These are phyloP conservation scores for Leucophenga montana DNA, from an alignment of 2,888 invertebrate genomes.

Conservation along the genomic window DNA sequence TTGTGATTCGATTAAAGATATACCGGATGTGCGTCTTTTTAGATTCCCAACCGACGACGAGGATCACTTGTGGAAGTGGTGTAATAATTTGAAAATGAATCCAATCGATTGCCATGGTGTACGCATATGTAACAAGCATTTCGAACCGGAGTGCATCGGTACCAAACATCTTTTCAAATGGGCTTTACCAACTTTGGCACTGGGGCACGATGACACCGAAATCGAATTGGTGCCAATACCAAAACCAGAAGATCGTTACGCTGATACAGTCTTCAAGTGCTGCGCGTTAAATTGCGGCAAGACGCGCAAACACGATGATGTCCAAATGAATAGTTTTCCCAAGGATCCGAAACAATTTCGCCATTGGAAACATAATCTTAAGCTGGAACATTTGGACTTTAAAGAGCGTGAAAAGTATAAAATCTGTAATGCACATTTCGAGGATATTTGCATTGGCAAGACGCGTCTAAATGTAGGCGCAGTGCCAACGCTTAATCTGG, in stretches of 20 bases:
- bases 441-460: constrained; percentile 66
- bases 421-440: constrained; percentile 68
- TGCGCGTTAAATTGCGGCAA: constrained; percentile 67
- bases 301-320: constrained; percentile 66
- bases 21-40: constrained; percentile 62
- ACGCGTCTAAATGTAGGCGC: constrained; percentile 61
- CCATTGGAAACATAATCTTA: constrained; percentile 65
- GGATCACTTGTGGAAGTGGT: constrained; percentile 67
- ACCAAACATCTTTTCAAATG: constrained; percentile 65
- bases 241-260: constrained; percentile 60
- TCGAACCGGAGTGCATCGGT: constrained; percentile 63
- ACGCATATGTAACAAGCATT: constrained; percentile 68
- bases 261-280: constrained; percentile 62
- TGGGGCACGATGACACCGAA: constrained; percentile 62
- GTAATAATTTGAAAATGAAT: constrained; percentile 67
- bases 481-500: constrained; percentile 62
- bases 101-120: constrained; percentile 63
- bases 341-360: constrained; percentile 57
- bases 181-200: constrained; percentile 60
- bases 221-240: constrained; percentile 62
- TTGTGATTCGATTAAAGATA: constrained; percentile 58
- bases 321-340: constrained; percentile 69
- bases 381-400: constrained; percentile 60
- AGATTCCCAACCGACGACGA: constrained; percentile 65
- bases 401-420: constrained; percentile 67